phyloP scores from a whole-genome alignment of 1,140 invertebrate genomes.

The Rhagoletis zephyria region DNA sequence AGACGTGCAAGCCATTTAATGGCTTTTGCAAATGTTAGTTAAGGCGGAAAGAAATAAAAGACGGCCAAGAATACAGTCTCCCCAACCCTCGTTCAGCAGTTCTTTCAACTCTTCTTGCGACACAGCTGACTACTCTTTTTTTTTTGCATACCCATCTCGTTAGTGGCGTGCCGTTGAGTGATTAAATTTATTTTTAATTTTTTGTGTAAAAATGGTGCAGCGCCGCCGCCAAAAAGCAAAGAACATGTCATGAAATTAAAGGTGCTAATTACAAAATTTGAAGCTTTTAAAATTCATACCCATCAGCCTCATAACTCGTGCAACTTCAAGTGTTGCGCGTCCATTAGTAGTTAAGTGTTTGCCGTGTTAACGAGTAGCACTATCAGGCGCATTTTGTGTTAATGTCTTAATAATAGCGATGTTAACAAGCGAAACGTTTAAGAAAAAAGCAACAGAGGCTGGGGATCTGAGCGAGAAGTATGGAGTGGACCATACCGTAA shows the following conservation, averaged over 20 bases:
- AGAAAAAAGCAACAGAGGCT: background rate
- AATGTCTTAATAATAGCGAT: background rate
- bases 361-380: background rate
- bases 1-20: conserved; percentile 19
- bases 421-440: conserved; percentile 1
- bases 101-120: background rate
- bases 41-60: background rate
- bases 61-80: background rate
- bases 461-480: background rate
- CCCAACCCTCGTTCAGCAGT: background rate
- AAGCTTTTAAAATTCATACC: background rate
- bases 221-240: too few species aligned
- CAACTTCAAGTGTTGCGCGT: too few species aligned
- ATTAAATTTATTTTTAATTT: conserved; percentile 1
- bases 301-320: background rate
- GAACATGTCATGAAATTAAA: background rate
- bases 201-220: background rate
- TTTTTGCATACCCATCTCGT: background rate
- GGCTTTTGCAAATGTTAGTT: conserved; percentile 1
- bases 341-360: background rate
- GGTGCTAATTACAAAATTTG: background rate
- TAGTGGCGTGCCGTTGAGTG: background rate
- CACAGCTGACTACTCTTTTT: background rate
- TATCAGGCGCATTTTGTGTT: background rate
- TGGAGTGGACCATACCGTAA: too few species aligned